Evolutionary conservation across 2,888 invertebrate species (phyloP), one percentile per base, ranked within the genome.

Genomic region (Drosophila maculinotata): DNA sequence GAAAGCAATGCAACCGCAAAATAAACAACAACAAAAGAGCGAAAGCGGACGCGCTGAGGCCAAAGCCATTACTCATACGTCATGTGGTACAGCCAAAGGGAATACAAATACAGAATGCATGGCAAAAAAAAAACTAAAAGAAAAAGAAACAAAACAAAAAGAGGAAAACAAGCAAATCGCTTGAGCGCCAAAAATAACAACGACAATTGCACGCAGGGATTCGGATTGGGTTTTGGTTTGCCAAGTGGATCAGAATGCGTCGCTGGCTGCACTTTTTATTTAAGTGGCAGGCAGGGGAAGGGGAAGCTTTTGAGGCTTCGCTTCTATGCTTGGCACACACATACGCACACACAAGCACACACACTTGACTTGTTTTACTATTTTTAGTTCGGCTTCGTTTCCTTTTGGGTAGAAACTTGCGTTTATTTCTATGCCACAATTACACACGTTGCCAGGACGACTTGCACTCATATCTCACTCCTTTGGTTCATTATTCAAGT

Each of bases 31-130:
- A 78, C 56, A 75, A 74, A 12, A 64, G 30, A 17, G 30, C 12
- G 6, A 14, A 68, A 69, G 75, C 48, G 54, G 51, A 76, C 52
- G 31, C 51, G 69, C 64, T 33, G 47, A 52, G 64, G 63, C 80
- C 68, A 88, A 69, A 86, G 67, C 81, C 87, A 88, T 82, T 88
- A 88, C 81, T 82, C 81, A 88, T 82, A 88, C 88, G 87, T 76
- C 81, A 79, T 87, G 87, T 86, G 80, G 80, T 62, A 69, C 63
- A 39, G 62, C 73, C 77, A 88, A 88, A 76, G 87, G 84, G 88
- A 86, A 86, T 76, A 79, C 79, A 72, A 71, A 85, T 68, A 65
- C 69, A 52, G 57, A 72, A 66, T 72, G 47, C 77, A 76, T 47
- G 41, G 9, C n/a, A 41, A 42, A 63, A 44, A 35, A 35, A 15